phyloP scores from a whole-genome alignment of 2,113 vertebrate species.

The Azemiops feae region DNA sequence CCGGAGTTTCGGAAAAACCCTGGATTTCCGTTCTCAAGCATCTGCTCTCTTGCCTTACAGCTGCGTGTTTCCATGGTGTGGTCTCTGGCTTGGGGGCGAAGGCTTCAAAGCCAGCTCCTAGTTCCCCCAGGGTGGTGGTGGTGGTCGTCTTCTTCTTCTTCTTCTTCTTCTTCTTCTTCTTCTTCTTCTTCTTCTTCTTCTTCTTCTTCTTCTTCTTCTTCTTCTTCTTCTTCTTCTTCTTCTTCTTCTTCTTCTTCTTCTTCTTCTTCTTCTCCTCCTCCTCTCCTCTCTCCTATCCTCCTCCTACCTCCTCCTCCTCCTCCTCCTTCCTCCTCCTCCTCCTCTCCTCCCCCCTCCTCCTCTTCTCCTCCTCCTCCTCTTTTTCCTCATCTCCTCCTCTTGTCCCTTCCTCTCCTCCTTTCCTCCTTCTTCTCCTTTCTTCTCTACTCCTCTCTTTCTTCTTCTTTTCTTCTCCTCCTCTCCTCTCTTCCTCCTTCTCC shows the following conservation, averaged over 20 bases:
- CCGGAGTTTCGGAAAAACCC: constrained; percentile 30
- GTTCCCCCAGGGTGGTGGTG: neutral
- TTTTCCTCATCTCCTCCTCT: too few species aligned
- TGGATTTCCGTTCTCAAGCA: constrained; percentile 59
- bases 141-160: too few species aligned
- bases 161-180: neutral
- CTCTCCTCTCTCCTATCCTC: too few species aligned
- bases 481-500: too few species aligned
- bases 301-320: too few species aligned
- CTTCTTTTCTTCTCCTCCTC: neutral
- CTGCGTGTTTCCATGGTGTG: constrained; percentile 33
- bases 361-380: too few species aligned
- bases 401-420: too few species aligned
- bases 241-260: neutral
- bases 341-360: too few species aligned
- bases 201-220: neutral
- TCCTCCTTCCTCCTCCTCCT: neutral
- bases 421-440: too few species aligned
- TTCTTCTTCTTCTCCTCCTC: neutral
- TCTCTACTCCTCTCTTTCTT: too few species aligned
- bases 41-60: constrained; percentile 38
- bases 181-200: too few species aligned
- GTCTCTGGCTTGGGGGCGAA: neutral
- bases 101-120: constrained; percentile 6
- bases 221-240: neutral